Conservation (phyloP, 2,888 invertebrate genomes). For the Thymelicus acteon region DNA sequence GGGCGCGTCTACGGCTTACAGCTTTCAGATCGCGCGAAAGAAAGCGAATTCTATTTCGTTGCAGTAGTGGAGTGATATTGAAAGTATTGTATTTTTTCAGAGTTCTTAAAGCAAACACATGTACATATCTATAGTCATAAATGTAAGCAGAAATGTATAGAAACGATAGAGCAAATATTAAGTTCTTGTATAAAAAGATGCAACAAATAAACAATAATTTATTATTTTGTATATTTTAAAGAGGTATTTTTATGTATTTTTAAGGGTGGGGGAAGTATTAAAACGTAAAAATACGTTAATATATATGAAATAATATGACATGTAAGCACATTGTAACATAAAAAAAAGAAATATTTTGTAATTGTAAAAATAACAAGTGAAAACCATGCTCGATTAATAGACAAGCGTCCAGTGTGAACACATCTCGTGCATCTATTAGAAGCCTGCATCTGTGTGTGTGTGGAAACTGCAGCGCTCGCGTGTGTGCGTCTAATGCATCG, state of each 20-base stretch:
- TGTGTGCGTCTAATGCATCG: conserved; percentile 77
- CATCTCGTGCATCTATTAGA: conserved; percentile 62
- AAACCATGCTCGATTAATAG: conserved; percentile 52
- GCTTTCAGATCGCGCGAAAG: background rate
- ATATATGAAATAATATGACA: too few relatives aligned
- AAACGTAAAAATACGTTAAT: too few relatives aligned
- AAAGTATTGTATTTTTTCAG: background rate
- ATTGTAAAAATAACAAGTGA: background rate
- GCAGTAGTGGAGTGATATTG: background rate
- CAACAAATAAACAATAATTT: too few relatives aligned
- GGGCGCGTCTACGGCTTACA: conserved; percentile 50
- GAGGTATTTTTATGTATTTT: too few relatives aligned
- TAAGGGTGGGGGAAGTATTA: too few relatives aligned
- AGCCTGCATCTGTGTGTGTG: conserved; percentile 55
- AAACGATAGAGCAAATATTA: too few relatives aligned
- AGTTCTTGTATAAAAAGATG: too few relatives aligned
- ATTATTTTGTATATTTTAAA: too few relatives aligned
- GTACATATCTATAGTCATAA: too few relatives aligned
- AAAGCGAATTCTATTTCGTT: background rate
- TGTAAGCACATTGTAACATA: too few relatives aligned
- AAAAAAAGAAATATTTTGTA: too few relatives aligned
- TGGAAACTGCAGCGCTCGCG: conserved; percentile 53
- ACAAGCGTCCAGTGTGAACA: conserved; percentile 56
- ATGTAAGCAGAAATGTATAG: too few relatives aligned
- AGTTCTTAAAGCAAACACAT: background rate